Base-by-base conservation (phyloP, 1,140 invertebrate genomes). In the Sarcophaga peregrina region DNA sequence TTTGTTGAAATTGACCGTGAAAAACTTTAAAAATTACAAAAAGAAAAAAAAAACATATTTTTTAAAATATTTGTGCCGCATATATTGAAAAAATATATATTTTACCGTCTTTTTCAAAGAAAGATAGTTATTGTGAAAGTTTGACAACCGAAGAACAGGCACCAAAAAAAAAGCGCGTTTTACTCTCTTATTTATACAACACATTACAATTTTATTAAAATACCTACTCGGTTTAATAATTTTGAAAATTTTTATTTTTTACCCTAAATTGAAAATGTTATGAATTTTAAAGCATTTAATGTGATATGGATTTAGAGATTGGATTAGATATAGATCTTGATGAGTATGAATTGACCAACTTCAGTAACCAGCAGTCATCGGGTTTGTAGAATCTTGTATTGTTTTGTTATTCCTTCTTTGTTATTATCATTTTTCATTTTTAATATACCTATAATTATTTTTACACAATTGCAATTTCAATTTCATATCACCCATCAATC, bases 251-350 rank as follows among this genome's bases (percentile, higher is more conserved):
- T 68, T 68, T 68, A 20, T 25, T 68, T n/a, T 20, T 25, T 68
- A 17, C 15, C 54, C 6, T 58, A n/a, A n/a, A n/a, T 68, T 68
- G 54, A 68, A 68, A 68, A 68, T 68, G 62, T 68, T 68, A 17
- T 25, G 8, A 68, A 68, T 62, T 10, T 52, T 20, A 68, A 68
- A 68, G 62, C 17, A 68, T 68, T 10, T 20, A 68, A 68, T 68
- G 62, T 68, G 62, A 68, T 68, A 68, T 68, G 62, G 62, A 68
- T 68, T 25, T 68, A n/a, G 62, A 68, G 62, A 68, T 68, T 68
- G 62, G 62, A 17, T 68, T 68, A 68, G 62, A 68, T 25, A 20
- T 68, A 20, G 62, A 68, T 20, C 17, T 68, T 68, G 62, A 68
- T 25, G 62, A 68, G 62, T 68, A 68, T 68, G 62, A 68, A 68